Conservation (phyloP, 2,797 vertebrate species). For the Crenichthys baileyi region DNA sequence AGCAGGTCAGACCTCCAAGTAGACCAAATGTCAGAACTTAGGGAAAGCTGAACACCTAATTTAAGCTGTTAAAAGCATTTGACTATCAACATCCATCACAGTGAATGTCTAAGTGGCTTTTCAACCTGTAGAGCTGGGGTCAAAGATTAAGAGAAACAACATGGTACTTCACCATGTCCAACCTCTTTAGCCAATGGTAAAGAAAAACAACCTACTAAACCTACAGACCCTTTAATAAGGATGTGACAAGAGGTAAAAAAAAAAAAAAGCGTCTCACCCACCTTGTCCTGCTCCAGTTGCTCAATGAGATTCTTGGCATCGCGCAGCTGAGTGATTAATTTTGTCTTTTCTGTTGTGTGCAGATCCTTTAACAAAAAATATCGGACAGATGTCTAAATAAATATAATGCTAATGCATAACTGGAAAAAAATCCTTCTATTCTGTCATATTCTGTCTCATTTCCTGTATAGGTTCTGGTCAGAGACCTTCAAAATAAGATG, state of each 20-base stretch:
- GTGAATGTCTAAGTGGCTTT: slow-evolving; percentile 38
- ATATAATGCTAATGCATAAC: not conserved
- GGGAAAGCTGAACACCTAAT: not conserved
- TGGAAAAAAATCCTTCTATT: not conserved
- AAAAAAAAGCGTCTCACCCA: slow-evolving; percentile 68
- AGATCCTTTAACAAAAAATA: slow-evolving; percentile 85
- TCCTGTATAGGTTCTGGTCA: slow-evolving; percentile 6
- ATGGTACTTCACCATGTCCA: slow-evolving; percentile 32
- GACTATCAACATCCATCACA: slow-evolving; percentile 53
- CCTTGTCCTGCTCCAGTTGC: slow-evolving; percentile 99
- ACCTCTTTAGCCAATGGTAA: slow-evolving; percentile 34
- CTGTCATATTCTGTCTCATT: slow-evolving; percentile 7
- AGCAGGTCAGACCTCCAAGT: not conserved
- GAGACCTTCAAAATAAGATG: slow-evolving; percentile 40
- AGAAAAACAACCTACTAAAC: slow-evolving; percentile 39
- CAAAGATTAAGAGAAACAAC: slow-evolving; percentile 65
- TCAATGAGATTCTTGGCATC: slow-evolving; percentile 98
- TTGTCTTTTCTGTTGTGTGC: slow-evolving; percentile 94
- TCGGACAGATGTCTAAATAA: slow-evolving; percentile 23
- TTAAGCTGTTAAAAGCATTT: not conserved
- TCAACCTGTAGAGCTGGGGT: slow-evolving; percentile 51
- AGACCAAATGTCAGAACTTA: not conserved
- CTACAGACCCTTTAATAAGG: slow-evolving; percentile 26
- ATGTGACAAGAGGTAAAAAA: not conserved
- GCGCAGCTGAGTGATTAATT: slow-evolving; percentile 93